These are phyloP conservation scores for Goniozus legneri DNA, from an alignment of 1,140 invertebrate genomes.

Conservation along the genomic window DNA sequence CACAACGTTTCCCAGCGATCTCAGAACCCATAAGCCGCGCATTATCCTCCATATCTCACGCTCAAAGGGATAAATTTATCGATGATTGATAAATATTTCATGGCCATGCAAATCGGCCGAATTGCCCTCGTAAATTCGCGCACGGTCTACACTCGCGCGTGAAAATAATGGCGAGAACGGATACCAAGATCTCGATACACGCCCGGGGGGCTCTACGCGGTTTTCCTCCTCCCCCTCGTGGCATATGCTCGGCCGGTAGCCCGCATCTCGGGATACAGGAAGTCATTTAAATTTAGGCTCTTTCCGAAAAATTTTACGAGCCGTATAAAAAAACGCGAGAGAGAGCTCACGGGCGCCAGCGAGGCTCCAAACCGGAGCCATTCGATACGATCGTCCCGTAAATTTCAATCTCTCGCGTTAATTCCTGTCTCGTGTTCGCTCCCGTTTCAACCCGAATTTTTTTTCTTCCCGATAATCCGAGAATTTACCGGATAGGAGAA, in stretches of 20 bases:
- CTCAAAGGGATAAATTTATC: too few relatives aligned
- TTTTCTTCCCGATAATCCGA: constrained; percentile 4
- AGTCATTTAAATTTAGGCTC: constrained; percentile 31
- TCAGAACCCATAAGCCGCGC: too few relatives aligned
- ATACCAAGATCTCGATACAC: too few relatives aligned
- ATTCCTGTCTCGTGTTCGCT: background rate
- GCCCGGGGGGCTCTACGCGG: constrained; percentile 1
- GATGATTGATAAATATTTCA: too few relatives aligned
- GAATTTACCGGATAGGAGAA: too few relatives aligned
- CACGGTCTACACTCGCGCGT: too few relatives aligned
- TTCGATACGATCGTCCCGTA: constrained; percentile 4
- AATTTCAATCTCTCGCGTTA: constrained; percentile 8
- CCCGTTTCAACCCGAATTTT: constrained; percentile 2
- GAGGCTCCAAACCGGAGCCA: constrained; percentile 3
- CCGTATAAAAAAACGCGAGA: constrained; percentile 7
- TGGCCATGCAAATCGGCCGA: too few relatives aligned
- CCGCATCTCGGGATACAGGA: constrained; percentile 1
- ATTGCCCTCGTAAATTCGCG: too few relatives aligned
- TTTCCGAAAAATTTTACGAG: constrained; percentile 17
- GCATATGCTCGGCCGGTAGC: background rate
- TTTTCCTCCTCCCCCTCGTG: background rate
- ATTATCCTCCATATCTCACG: too few relatives aligned
- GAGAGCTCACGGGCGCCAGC: background rate
- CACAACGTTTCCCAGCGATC: too few relatives aligned
- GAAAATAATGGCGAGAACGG: too few relatives aligned